Evolutionary conservation across 2,888 invertebrate genomes (phyloP), one percentile per base, ranked within the genome.

Genomic region (Phaonia tiefii): DNA sequence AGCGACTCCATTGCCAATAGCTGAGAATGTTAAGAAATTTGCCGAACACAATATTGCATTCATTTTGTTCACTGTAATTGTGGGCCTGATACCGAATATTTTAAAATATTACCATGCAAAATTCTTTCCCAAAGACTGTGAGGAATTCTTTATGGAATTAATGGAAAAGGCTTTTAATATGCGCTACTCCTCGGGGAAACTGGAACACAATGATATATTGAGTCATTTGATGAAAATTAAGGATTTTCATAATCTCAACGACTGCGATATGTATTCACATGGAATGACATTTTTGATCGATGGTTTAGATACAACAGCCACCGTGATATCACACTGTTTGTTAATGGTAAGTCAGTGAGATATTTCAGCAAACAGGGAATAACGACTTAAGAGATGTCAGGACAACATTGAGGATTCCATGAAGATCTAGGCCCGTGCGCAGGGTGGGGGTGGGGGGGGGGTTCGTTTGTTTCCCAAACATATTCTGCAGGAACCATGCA

Each of bases 81-180:
- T 86, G 3, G 87, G 88, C 0, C 78, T 89, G 4, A 88, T 88
- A 72, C 91, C 91, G 0, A 77, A 69, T 0, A 79, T 91, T 31
- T 84, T 85, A 0, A 81, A 85, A 1, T 81, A 87, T 2, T 85
- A 86, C 71, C 86, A 86, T 0, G 84, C 84, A 1, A 88, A 87
- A 69, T 84, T 89, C 17, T 86, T 91, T 31, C 85, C 85, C 1
- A 92, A 89, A 0, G 93, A 93, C 4, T 98, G 98, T 87, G 97
- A 88, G 22, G 26, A 79, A 0, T 90, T 89, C 82, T 90, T 90
- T 25, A 76, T 75, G 0, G 46, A 84, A 0, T 74, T 90, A 0
- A 86, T 89, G 79, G 22, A 60, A 0, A 78, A 87, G 25, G 87
- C 91, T 0, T 84, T 88, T n/a, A 73, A 83, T 0, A 75, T 89